phyloP scores from a whole-genome alignment of 2,113 vertebrate species.

The Excalfactoria chinensis region DNA sequence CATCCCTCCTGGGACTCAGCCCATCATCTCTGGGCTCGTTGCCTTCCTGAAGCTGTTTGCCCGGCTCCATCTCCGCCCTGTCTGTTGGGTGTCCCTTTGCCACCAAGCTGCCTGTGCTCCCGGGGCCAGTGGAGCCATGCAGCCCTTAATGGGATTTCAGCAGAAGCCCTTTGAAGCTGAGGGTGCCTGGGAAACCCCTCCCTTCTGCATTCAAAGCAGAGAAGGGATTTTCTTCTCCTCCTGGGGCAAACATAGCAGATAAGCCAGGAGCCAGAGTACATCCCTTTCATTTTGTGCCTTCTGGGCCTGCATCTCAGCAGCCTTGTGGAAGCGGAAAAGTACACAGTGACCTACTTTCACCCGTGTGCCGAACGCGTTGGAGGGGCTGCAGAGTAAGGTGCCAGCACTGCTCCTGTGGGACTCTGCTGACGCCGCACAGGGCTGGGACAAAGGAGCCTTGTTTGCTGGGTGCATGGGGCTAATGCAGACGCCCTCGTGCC shows the following conservation, averaged over 20 bases:
- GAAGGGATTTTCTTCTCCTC: slow-evolving; percentile 8
- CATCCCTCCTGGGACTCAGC: not conserved
- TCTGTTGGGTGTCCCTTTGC: not conserved
- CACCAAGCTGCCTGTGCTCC: not conserved
- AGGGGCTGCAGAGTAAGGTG: not conserved
- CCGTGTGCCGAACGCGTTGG: not conserved
- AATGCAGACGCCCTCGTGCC: not conserved
- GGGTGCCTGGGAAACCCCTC: not conserved
- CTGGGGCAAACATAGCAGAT: not conserved
- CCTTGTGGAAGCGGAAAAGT: slow-evolving; percentile 22
- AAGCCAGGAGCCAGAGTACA: not conserved
- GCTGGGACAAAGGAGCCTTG: too few relatives aligned
- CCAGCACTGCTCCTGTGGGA: not conserved
- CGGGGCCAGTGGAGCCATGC: not conserved
- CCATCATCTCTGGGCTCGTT: not conserved
- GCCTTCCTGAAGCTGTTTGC: not conserved
- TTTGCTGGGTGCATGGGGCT: too few relatives aligned
- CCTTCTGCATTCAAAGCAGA: not conserved
- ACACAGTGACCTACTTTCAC: slow-evolving; percentile 64
- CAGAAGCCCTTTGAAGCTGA: not conserved
- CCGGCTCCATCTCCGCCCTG: not conserved
- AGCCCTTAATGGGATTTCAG: not conserved
- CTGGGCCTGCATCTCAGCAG: not conserved
- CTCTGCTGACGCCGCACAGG: too few relatives aligned
- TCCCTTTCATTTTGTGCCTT: not conserved